phyloP scores from a whole-genome alignment of 2,888 invertebrate species.

The Tetanocera ferruginea region DNA sequence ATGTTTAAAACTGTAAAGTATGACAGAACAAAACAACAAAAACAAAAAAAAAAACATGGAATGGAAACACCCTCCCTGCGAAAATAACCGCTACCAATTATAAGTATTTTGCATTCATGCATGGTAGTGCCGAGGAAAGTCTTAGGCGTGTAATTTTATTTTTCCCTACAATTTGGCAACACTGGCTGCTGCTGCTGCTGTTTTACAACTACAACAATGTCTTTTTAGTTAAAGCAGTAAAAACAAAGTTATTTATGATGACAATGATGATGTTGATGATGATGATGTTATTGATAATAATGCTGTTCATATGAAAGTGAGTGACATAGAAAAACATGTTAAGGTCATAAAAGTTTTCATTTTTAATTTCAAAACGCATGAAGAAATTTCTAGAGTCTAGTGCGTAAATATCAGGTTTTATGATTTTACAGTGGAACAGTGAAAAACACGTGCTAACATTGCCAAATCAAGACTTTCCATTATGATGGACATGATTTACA shows the following conservation, averaged over 20 bases:
- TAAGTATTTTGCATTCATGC: constrained; percentile 10
- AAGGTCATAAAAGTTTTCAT: constrained; percentile 9
- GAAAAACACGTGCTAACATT: not conserved
- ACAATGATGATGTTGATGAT: not conserved
- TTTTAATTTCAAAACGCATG: not conserved
- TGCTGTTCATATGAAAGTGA: not conserved
- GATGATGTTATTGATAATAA: not conserved
- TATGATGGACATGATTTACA: not conserved
- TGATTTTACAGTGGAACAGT: not conserved
- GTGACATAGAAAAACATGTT: constrained; percentile 9
- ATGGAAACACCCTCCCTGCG: not conserved
- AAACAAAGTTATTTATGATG: not conserved
- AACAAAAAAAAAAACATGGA: not conserved
- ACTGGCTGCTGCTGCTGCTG: not conserved
- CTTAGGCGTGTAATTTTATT: not conserved
- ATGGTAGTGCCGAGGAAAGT: not conserved
- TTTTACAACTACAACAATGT: no score
- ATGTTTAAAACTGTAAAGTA: not conserved
- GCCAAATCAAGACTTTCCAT: not conserved
- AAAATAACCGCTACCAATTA: not conserved
- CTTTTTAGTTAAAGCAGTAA: not conserved
- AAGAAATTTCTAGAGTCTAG: not conserved
- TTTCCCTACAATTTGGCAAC: not conserved
- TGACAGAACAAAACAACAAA: no score
- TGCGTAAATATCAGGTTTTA: not conserved